These are phyloP conservation scores for Orestias chungarensis DNA, from an alignment of 2,797 vertebrate species.

Conservation along the genomic window DNA sequence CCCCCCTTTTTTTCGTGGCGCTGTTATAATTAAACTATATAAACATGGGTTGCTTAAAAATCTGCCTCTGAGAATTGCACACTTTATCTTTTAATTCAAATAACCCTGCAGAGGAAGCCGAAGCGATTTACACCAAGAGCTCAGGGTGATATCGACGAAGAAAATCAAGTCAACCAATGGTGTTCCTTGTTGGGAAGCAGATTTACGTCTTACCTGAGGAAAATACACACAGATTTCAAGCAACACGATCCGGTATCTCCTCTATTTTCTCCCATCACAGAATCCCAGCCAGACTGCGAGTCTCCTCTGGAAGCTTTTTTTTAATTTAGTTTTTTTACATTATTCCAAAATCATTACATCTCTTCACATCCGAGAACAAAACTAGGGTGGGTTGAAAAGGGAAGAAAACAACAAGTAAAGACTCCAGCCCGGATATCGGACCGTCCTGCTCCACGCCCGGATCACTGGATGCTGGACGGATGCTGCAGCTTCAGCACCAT, in stretches of 20 bases:
- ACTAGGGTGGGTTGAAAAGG: constrained; percentile 30
- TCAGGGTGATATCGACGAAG: constrained; percentile 30
- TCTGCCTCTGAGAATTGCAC: constrained; percentile 15
- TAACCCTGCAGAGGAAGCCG: neutral
- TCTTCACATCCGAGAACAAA: constrained; percentile 32
- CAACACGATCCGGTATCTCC: constrained; percentile 55
- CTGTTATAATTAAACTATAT: constrained; percentile 57
- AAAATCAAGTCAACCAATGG: constrained; percentile 53
- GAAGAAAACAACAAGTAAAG: neutral
- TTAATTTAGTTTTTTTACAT: too few relatives aligned
- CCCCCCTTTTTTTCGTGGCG: constrained; percentile 55
- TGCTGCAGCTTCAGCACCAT: constrained; percentile 89
- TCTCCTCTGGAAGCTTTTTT: constrained; percentile 49
- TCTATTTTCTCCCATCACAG: constrained; percentile 27
- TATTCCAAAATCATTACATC: constrained; percentile 40
- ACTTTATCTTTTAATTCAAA: neutral
- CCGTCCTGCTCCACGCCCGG: too few relatives aligned
- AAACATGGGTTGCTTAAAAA: constrained; percentile 52
- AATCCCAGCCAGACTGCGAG: constrained; percentile 60
- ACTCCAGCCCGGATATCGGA: constrained; percentile 59
- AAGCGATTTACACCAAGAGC: constrained; percentile 23
- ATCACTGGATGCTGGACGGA: constrained; percentile 71
- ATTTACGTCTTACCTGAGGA: constrained; percentile 71
- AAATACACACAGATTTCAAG: constrained; percentile 54
- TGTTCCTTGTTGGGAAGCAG: constrained; percentile 46